A percentile compares a stretch with the other conserved stretches of the same genome.
These are phyloP conservation scores for Oceanodroma tethys DNA, from an alignment of 2,113 vertebrate species.

Conservation along the genomic window DNA sequence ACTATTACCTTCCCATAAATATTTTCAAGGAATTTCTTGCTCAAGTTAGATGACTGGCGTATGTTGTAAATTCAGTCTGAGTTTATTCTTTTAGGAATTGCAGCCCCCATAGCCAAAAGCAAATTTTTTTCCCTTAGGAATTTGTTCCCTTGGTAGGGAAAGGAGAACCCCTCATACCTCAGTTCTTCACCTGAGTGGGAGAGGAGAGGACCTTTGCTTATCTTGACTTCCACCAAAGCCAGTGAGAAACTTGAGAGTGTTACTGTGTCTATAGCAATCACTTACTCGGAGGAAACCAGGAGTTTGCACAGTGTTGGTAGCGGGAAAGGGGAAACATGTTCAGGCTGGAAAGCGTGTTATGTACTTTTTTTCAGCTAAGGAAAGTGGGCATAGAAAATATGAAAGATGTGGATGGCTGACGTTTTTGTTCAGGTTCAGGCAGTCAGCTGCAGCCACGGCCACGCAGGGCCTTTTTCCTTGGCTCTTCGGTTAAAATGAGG, in stretches of 20 bases:
- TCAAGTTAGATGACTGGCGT: background rate
- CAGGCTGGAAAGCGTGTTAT: background rate
- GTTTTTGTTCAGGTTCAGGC: background rate
- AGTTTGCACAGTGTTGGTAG: background rate
- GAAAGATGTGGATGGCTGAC: background rate
- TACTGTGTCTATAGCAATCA: background rate
- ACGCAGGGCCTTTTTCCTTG: background rate
- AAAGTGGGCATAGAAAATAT: background rate
- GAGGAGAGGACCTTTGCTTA: background rate
- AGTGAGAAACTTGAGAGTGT: background rate
- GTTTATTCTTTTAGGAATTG: background rate
- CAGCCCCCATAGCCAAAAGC: background rate
- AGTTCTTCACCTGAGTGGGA: background rate
- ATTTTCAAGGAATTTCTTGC: background rate
- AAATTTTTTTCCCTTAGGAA: background rate
- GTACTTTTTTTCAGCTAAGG: background rate
- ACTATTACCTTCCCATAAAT: background rate
- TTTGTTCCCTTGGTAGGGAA: background rate
- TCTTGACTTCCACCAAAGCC: background rate
- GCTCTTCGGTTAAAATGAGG: background rate
- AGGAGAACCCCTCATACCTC: background rate
- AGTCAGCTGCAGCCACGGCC: background rate
- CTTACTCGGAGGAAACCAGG: background rate
- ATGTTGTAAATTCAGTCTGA: background rate
- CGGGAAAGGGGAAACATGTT: background rate